Conservation (phyloP, 1,140 invertebrate species). For the Eumeta japonica region DNA sequence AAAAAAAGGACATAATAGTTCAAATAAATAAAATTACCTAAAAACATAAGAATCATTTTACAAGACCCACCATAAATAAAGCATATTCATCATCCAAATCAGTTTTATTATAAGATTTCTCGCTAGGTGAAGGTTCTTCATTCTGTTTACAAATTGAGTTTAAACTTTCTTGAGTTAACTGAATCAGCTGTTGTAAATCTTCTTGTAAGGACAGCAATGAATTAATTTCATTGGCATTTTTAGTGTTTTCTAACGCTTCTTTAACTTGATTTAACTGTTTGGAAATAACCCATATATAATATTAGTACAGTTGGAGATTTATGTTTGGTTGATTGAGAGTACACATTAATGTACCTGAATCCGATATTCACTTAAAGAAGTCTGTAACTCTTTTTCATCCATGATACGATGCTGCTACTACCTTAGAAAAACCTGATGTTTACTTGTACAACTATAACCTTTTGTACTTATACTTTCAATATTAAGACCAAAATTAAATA, state of each 20-base stretch:
- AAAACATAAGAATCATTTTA: too few relatives aligned
- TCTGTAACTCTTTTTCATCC: constrained; percentile 20
- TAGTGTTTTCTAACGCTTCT: constrained; percentile 53
- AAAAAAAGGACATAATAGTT: constrained; percentile 3
- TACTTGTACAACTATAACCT: too few relatives aligned
- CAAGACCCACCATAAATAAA: constrained; percentile 63
- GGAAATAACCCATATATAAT: constrained; percentile 15
- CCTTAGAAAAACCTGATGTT: too few relatives aligned
- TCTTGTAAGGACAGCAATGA: constrained; percentile 62
- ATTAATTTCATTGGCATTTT: constrained; percentile 55
- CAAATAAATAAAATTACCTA: too few relatives aligned
- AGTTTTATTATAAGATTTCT: constrained; percentile 12
- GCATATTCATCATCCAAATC: constrained; percentile 67
- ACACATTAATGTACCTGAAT: constrained; percentile 42
- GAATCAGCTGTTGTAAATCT: constrained; percentile 66
- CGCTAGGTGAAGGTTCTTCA: constrained; percentile 9
- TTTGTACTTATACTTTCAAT: neutral
- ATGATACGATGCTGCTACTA: neutral
- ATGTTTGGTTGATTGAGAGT: too few relatives aligned
- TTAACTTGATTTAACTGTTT: constrained; percentile 65
- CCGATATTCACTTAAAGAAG: constrained; percentile 55
- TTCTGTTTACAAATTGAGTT: constrained; percentile 26
- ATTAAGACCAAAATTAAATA: constrained; percentile 1
- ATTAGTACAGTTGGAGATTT: too few relatives aligned
- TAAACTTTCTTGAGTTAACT: constrained; percentile 62